Conservation (phyloP, 2,797 vertebrate species). For the Mormyrus hasselquistii region DNA sequence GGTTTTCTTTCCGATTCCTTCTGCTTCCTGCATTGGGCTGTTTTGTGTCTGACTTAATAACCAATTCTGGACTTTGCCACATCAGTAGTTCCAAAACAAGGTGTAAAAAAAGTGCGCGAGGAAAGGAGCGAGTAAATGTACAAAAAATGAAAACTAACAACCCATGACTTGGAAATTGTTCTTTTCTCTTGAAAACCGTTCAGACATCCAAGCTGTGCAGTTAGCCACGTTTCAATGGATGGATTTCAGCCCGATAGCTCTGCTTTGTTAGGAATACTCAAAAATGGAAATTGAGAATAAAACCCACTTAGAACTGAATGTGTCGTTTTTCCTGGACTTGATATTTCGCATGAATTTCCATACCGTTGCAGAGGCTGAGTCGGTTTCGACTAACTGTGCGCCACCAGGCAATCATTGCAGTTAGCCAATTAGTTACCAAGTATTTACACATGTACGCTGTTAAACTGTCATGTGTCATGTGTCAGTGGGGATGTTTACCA, state of each 20-base stretch:
- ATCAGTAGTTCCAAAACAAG: slow-evolving; percentile 44
- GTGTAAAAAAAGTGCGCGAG: slow-evolving; percentile 18
- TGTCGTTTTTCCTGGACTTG: not conserved
- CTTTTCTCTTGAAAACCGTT: slow-evolving; percentile 46
- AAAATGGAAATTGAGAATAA: slow-evolving; percentile 35
- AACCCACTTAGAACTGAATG: not conserved
- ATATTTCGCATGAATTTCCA: not conserved
- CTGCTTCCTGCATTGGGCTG: slow-evolving; percentile 10
- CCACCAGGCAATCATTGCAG: not conserved
- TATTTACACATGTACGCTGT: not conserved
- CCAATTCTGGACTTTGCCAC: slow-evolving; percentile 38
- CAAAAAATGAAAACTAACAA: slow-evolving; percentile 55
- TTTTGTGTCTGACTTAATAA: slow-evolving; percentile 46
- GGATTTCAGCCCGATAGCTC: slow-evolving; percentile 63
- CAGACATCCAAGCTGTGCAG: slow-evolving; percentile 59
- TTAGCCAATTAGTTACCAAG: not conserved
- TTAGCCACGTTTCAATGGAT: slow-evolving; percentile 57
- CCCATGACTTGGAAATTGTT: slow-evolving; percentile 55
- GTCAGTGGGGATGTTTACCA: not conserved
- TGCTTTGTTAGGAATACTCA: slow-evolving; percentile 56
- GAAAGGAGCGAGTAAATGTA: slow-evolving; percentile 31
- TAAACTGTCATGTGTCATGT: not conserved
- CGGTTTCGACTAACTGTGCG: too few species aligned
- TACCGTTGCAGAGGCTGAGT: not conserved
- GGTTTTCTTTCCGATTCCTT: slow-evolving; percentile 36